Evolutionary conservation across 2,888 invertebrate genomes (phyloP), one percentile per base, ranked within the genome.

Genomic region (Brenthis daphne): DNA sequence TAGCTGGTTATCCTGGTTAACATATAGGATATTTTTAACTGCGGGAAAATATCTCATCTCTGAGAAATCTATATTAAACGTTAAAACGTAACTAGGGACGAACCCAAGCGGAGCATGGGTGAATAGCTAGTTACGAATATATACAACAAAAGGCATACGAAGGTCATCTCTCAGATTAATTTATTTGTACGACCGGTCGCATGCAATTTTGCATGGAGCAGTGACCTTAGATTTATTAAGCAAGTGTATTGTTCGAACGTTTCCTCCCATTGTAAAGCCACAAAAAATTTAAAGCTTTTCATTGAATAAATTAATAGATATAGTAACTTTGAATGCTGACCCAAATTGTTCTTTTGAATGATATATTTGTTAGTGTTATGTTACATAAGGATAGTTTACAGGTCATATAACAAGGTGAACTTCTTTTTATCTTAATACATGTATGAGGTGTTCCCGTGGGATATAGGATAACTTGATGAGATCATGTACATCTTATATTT

Each of bases 141-240:
- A 50, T 48, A 29, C 37, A 61, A 54, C 11, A 43, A 61, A 67
- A 61, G 67, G 55, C 67, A 55, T 14, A 33, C 33, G 48, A 70
- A 70, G 70, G 70, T 70, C 70, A 67, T 14, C 24, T 58, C 48
- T 55, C 48, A 67, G 69, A 67, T 55, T 65, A 73, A 71, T 73
- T 68, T 57, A 70, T 66, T 63, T 65, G 57, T 53, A 50, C 60
- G 64, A 12, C 53, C 65, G 43, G 67, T 61, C 55, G 64, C 57
- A 64, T 69, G 71, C 74, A 75, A 51, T 71, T 69, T 67, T 57
- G 54, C 60, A 66, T 43, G 61, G 74, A 68, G 69, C 74, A 71
- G 20, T 56, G 72, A 72, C 70, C 72, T 72, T 55, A 66, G 55
- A 6, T 57, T 57, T 64, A 60, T 60, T 50, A 50, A n/a, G n/a